A percentile compares a stretch with the other conserved stretches of the same genome.
phyloP scores from a whole-genome alignment of 2,888 invertebrate species.

The Archips crataeganus region DNA sequence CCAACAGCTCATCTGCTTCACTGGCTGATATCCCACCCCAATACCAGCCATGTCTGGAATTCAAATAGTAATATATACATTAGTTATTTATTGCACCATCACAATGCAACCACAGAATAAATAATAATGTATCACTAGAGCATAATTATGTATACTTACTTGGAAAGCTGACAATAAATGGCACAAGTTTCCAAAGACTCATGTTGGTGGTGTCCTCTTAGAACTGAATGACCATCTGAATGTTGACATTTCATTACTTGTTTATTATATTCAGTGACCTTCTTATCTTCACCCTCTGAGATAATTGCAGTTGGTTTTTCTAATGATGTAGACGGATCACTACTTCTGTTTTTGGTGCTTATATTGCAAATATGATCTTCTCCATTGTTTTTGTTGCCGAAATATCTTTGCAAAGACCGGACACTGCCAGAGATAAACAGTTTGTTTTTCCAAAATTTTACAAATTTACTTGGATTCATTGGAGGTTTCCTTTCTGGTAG shows the following conservation, averaged over 20 bases:
- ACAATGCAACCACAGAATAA: neutral
- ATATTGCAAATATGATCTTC: constrained; percentile 69
- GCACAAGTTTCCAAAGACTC: constrained; percentile 78
- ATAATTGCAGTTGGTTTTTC: constrained; percentile 59
- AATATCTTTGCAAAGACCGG: constrained; percentile 76
- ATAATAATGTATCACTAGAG: neutral
- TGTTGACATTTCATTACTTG: constrained; percentile 73
- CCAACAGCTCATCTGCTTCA: constrained; percentile 89
- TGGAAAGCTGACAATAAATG: constrained; percentile 80
- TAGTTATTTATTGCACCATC: neutral
- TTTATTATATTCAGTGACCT: constrained; percentile 63
- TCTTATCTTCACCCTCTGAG: constrained; percentile 62
- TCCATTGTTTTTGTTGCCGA: constrained; percentile 69
- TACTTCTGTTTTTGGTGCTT: constrained; percentile 54
- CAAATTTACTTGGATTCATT: constrained; percentile 74
- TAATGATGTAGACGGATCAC: constrained; percentile 67
- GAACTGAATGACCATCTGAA: constrained; percentile 76
- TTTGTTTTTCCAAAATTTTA: constrained; percentile 82
- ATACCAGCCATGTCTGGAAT: constrained; percentile 88
- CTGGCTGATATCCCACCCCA: constrained; percentile 91
- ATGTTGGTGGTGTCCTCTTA: constrained; percentile 79
- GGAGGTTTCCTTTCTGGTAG: constrained; percentile 72
- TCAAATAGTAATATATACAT: constrained; percentile 28
- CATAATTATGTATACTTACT: constrained; percentile 59
- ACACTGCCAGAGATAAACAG: constrained; percentile 78